Evolutionary conservation across 1,140 invertebrate species (phyloP).

Genomic region (Melanaphis sacchari): DNA sequence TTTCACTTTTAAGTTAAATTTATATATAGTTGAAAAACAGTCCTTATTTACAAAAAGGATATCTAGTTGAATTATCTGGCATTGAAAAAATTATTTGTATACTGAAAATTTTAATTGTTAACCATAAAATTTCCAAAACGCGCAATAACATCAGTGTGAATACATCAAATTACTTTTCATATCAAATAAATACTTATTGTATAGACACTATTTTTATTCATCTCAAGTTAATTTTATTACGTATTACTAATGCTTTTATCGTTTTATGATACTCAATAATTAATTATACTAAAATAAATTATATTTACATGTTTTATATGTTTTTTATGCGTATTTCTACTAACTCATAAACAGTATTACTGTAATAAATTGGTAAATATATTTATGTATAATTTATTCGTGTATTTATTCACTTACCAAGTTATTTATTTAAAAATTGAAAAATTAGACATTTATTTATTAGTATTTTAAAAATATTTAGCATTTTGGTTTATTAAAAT

Average conservation of each 20-base stretch:
- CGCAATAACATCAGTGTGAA: neutral
- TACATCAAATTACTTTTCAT: neutral
- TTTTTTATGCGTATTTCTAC: neutral
- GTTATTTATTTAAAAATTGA: neutral
- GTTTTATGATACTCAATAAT: too few species aligned
- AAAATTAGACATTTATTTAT: neutral
- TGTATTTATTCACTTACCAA: too few species aligned
- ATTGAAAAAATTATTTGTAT: neutral
- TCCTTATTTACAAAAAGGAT: neutral
- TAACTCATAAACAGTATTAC: neutral
- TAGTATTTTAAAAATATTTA: neutral
- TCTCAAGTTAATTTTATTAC: neutral
- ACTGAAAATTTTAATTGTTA: neutral
- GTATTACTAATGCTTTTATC: neutral
- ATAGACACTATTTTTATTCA: neutral
- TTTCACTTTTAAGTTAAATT: neutral
- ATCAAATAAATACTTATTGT: neutral
- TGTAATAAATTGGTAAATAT: neutral
- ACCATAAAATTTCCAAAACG: neutral
- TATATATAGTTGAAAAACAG: neutral
- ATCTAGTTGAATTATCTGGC: neutral
- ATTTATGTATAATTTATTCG: neutral
- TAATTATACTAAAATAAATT: neutral
- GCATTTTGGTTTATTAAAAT: neutral
- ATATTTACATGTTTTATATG: too few species aligned